Evolutionary conservation across 2,888 invertebrate species (phyloP), one percentile per base, ranked within the genome.

Genomic region (Fabriciana adippe): DNA sequence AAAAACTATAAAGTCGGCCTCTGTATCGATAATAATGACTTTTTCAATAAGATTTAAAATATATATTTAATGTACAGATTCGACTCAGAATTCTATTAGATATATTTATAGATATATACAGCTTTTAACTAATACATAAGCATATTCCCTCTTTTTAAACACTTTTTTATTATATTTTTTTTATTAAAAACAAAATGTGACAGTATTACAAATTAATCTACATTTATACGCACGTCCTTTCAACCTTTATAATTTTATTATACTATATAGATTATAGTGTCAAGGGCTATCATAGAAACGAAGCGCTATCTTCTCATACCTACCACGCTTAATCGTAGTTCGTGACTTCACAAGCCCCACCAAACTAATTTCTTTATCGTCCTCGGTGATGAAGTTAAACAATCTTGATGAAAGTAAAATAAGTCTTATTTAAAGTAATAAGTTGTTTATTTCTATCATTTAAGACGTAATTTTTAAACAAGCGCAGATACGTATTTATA

Each of bases 161-260:
- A 11, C 35, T 35, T 4, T 35, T 8, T 8, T 6, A 35, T 35
- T 35, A 8, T 1, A 35, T 35, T 35, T 26, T 26, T 26, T 26
- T 4, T 11, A 47, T 15, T 3, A 21, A 15, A 47, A 18, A 35
- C n/a, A 26, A 26, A 48, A 15, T 48, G 11, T 11, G 11, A 8
- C 35, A 11, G 11, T 21, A 26, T 59, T 21, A 48, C 47, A 21
- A 48, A 59, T 48, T 48, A 48, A 48, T 59, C 16, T 6, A 48
- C n/a, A 59, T n/a, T 31, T 48, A 2, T 35, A 48, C 13, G n/a
- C 26, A 48, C 31, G 31, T 59, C 13, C 31, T 48, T 21, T 48
- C 31, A 59, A 59, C 26, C 47, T 59, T 59, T 59, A 48, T 59
- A 31, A 59, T 59, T 59, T 59, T 59, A 59, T 48, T 16, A 59